phyloP scores from a whole-genome alignment of 2,113 vertebrate genomes.

The Aleadryas rufinucha region DNA sequence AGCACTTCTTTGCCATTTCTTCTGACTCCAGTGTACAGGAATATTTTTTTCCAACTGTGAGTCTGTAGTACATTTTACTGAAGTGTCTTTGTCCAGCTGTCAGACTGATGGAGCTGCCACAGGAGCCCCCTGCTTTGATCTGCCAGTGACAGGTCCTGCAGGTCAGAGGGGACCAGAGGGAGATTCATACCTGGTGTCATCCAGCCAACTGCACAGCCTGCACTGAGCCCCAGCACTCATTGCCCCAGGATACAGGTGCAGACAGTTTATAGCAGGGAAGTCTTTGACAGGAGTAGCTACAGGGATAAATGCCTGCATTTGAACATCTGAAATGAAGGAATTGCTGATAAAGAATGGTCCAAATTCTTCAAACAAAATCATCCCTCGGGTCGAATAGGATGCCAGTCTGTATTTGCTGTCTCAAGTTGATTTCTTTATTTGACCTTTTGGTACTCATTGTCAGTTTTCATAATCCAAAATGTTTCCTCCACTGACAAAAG shows the following conservation, averaged over 20 bases:
- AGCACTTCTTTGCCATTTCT: not conserved
- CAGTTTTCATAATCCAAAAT: slow-evolving; percentile 5
- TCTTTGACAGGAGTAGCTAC: slow-evolving; percentile 55
- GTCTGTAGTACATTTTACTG: not conserved
- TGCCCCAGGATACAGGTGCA: slow-evolving; percentile 53
- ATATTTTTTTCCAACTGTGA: not conserved
- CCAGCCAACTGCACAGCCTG: not conserved
- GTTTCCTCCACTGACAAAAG: slow-evolving; percentile 12
- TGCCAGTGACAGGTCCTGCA: slow-evolving; percentile 22
- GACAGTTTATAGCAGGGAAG: slow-evolving; percentile 37
- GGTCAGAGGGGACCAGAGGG: not conserved
- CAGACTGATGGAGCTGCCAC: slow-evolving; percentile 11
- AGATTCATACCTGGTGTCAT: not conserved
- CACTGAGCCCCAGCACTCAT: not conserved
- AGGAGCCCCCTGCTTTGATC: slow-evolving; percentile 51
- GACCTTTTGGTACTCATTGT: slow-evolving; percentile 48
- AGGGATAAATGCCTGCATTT: slow-evolving; percentile 51
- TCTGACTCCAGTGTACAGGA: not conserved
- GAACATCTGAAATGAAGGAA: slow-evolving; percentile 49
- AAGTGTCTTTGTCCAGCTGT: not conserved
- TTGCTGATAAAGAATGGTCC: slow-evolving; percentile 45
- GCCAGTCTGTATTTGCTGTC: slow-evolving; percentile 34
- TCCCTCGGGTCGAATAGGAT: not conserved
- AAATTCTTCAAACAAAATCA: slow-evolving; percentile 12
- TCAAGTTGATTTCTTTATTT: slow-evolving; percentile 42